These are phyloP conservation scores for Fratercula arctica DNA, from an alignment of 2,797 vertebrate genomes.

Conservation along the genomic window DNA sequence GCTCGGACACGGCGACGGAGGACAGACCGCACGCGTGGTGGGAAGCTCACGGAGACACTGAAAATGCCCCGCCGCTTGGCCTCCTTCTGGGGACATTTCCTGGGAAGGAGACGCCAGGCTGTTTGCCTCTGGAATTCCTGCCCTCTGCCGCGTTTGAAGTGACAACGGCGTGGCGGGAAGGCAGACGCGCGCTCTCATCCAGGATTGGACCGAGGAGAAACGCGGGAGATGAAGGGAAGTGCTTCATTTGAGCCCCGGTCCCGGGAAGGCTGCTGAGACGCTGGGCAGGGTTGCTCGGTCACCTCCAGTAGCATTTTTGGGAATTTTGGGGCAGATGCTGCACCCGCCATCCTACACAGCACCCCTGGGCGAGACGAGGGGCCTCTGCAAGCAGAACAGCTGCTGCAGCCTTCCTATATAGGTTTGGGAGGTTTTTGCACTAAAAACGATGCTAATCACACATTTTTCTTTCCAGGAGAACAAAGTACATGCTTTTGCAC, in stretches of 20 bases:
- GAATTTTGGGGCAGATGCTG: background rate
- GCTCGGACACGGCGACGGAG: background rate
- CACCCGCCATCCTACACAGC: rapidly evolving
- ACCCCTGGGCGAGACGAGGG: rapidly evolving
- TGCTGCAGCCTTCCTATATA: rapidly evolving
- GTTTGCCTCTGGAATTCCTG: background rate
- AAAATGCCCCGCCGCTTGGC: background rate
- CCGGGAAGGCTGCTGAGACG: background rate
- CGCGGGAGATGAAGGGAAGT: background rate
- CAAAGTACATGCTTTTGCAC: slow-evolving; percentile 26
- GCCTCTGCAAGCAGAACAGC: background rate
- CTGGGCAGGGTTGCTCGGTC: too few species aligned
- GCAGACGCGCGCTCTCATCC: background rate
- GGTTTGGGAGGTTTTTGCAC: background rate
- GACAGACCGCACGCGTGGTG: background rate
- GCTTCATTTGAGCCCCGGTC: rapidly evolving
- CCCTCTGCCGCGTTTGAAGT: background rate
- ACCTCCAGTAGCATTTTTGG: rapidly evolving
- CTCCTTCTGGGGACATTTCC: background rate
- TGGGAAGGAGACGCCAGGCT: background rate
- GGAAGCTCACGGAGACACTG: background rate
- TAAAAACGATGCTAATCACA: background rate
- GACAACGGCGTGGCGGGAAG: rapidly evolving
- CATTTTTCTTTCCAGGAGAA: background rate
- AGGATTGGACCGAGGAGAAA: background rate